Evolutionary conservation across 2,797 vertebrate genomes (phyloP), one percentile per base, ranked within the genome.

Genomic region (Tolypeutes matacus): DNA sequence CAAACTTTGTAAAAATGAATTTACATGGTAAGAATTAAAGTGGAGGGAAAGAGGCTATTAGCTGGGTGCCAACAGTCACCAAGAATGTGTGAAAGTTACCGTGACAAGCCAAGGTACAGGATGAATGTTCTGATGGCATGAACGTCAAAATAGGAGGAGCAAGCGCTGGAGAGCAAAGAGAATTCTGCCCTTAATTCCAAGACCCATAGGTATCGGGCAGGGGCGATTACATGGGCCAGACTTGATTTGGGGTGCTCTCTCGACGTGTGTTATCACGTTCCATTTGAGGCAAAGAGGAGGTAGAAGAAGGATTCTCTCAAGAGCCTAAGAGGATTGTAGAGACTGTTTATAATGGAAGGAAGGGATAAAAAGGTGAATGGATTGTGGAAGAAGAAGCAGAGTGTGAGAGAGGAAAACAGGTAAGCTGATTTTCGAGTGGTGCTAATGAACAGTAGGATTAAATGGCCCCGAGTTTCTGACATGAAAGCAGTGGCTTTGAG

Each of bases 151-250:
- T 0, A 77, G 25, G 88, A 96, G 31, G 65, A 39, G 64, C 3
- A 92, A 86, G 8, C 12, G n/a, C 1, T 42, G 1, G 5, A 8
- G 10, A 96, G 27, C 14, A 31, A 85, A 14, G 5, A 5, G 5
- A 27, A 65, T 17, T 0, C 8, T 70, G 20, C 9, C 81, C 23
- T 88, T 77, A 64, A 10, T 23, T 91, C 39, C 4, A 58, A 29
- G 23, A 14, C 1, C 6, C 7, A 42, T 4, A 18, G 4, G 14
- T 0, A 0, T 9, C 58, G 11, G 5, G 42, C 51, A 42, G 7
- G 10, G 17, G 58, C 49, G 12, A 51, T 23, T 18, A 70, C 4
- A 7, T 1, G 6, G 73, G 34, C 36, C 36, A 93, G 7, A 20
- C 36, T 42, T 0, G 15, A 36, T 13, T 0, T 67, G 11, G 10